Conservation (phyloP, 1,140 invertebrate genomes). For the Schmidtea mediterranea region DNA sequence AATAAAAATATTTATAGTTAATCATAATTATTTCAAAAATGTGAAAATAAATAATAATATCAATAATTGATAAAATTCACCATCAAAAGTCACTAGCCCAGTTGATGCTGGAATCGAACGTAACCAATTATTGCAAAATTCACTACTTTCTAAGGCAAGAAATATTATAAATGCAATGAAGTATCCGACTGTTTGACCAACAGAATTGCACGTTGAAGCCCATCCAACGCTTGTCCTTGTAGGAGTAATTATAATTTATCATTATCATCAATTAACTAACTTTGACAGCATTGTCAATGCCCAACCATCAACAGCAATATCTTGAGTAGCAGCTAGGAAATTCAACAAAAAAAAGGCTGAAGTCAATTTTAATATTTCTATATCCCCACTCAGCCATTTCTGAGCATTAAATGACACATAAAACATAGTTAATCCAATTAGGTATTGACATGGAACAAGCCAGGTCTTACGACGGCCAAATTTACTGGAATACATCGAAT, state of each 20-base stretch:
- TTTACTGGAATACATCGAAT: conserved; percentile 49
- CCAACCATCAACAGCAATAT: conserved; percentile 98
- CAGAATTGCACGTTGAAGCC: conserved; percentile 89
- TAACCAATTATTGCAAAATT: conserved; percentile 79
- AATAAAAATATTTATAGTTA: too few species aligned
- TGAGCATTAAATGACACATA: conserved; percentile 14
- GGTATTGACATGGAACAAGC: conserved; percentile 65
- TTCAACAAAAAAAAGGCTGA: conserved; percentile 64
- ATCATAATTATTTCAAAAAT: too few species aligned
- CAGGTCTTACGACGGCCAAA: conserved; percentile 85
- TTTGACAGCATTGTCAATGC: conserved; percentile 87
- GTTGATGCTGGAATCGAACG: conserved; percentile 38
- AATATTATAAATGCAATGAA: conserved; percentile 90
- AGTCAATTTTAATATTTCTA: conserved; percentile 53
- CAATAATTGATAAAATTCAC: conserved; percentile 26
- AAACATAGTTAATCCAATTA: conserved; percentile 28
- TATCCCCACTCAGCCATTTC: conserved; percentile 32
- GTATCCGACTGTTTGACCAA: conserved; percentile 87
- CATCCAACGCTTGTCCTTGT: conserved; percentile 70
- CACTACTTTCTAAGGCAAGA: conserved; percentile 74
- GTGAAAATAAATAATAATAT: too few species aligned
- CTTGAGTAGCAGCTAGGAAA: conserved; percentile 87
- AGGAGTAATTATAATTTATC: conserved; percentile 7
- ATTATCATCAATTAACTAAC: conserved; percentile 23
- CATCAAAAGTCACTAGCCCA: conserved; percentile 55